Percentiles rank a stretch among this genome's conserved stretches.
These are phyloP conservation scores for Brachionus asplanchnoidis DNA, from an alignment of 1,140 invertebrate species.

Conservation along the genomic window DNA sequence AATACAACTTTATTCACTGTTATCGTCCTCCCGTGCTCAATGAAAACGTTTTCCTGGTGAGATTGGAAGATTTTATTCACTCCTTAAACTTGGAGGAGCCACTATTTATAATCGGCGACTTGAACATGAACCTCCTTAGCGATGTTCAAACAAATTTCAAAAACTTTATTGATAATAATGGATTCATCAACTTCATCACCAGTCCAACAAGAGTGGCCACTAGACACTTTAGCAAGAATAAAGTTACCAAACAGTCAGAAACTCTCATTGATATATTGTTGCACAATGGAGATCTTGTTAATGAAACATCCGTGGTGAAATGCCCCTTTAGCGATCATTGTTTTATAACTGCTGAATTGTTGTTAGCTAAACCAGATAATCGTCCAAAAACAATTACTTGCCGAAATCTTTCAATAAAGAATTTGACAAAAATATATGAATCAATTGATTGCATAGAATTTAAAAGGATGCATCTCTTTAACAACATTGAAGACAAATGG, in stretches of 20 bases:
- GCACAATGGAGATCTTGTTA: background rate
- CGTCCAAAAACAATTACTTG: background rate
- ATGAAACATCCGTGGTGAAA: background rate
- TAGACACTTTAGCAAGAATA: background rate
- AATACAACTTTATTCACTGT: background rate
- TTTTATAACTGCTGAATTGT: background rate
- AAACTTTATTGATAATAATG: background rate
- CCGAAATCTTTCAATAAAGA: background rate
- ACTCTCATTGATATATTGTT: background rate
- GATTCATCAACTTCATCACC: background rate
- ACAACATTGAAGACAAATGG: background rate
- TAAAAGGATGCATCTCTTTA: background rate
- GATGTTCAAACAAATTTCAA: background rate
- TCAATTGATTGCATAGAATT: background rate
- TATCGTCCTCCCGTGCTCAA: background rate
- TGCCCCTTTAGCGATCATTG: background rate
- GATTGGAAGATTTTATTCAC: background rate
- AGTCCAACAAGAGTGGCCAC: background rate
- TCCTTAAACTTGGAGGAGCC: background rate
- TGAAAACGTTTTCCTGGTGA: background rate
- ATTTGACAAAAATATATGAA: background rate
- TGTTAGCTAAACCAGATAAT: background rate
- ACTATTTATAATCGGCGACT: background rate
- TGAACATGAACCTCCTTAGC: background rate
- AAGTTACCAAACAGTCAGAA: background rate